A percentile compares a stretch with the other conserved stretches of the same genome.
Conservation (phyloP, 1,140 invertebrate species). For the Metopolophium dirhodum region DNA sequence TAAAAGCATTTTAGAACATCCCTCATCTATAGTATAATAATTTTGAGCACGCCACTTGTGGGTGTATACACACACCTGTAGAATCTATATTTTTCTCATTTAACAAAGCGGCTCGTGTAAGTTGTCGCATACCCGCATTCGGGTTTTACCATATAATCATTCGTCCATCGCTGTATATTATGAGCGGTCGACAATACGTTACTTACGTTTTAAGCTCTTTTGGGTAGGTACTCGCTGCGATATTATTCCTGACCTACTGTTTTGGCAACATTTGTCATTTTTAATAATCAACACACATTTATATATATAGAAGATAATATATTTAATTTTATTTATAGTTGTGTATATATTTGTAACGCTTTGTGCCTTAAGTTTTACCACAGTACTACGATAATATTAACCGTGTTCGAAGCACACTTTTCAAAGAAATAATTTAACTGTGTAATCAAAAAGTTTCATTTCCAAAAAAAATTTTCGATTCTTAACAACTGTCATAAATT, state of each 20-base stretch:
- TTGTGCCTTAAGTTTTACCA: background rate
- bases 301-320: background rate
- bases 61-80: background rate
- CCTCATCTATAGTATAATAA: background rate
- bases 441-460: background rate
- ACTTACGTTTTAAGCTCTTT: background rate
- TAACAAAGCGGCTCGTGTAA: background rate
- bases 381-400: background rate
- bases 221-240: background rate
- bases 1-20: background rate
- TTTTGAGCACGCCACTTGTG: background rate
- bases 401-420: background rate
- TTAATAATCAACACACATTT: background rate
- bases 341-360: background rate
- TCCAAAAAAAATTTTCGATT: background rate
- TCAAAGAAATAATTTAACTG: background rate
- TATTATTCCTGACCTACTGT: slow-evolving; percentile 8
- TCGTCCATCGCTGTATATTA: background rate
- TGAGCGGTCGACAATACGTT: background rate
- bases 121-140: background rate
- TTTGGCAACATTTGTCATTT: background rate
- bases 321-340: background rate
- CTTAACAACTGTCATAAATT: background rate
- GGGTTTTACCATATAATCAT: no score
- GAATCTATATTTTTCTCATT: background rate